A percentile compares a stretch with the other conserved stretches of the same genome.
These are phyloP conservation scores for Apaloderma vittatum DNA, from an alignment of 2,113 vertebrate genomes.

Conservation along the genomic window DNA sequence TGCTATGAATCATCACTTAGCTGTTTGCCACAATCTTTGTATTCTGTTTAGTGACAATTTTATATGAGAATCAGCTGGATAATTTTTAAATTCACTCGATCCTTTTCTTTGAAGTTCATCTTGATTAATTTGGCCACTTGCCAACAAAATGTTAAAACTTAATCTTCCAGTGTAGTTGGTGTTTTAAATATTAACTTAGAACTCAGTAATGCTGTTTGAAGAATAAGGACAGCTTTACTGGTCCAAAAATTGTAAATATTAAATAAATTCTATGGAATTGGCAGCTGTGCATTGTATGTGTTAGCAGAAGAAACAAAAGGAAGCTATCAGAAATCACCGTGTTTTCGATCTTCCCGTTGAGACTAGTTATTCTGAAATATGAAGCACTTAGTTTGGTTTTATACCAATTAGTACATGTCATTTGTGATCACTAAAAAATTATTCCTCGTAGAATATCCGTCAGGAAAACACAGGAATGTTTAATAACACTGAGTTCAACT, in stretches of 20 bases:
- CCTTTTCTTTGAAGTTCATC: neutral
- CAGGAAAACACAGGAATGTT: conserved; percentile 45
- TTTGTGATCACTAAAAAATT: conserved; percentile 37
- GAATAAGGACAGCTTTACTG: neutral
- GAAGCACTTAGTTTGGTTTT: conserved; percentile 23
- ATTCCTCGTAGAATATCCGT: neutral
- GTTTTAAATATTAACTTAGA: neutral
- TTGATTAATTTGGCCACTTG: neutral
- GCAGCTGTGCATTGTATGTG: neutral
- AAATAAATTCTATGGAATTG: neutral
- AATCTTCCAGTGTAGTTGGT: neutral
- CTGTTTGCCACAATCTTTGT: conserved; percentile 56
- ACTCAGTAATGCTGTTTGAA: neutral
- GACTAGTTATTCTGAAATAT: neutral
- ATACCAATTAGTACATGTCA: conserved; percentile 39
- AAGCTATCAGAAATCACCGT: neutral
- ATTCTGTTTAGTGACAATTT: conserved; percentile 47
- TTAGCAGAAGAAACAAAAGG: neutral
- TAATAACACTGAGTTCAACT: conserved; percentile 40
- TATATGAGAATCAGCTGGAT: neutral
- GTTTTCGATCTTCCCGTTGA: neutral
- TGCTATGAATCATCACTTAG: conserved; percentile 30
- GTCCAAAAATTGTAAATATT: neutral
- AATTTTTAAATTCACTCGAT: conserved; percentile 22
- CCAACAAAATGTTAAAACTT: neutral